These are phyloP conservation scores for Hartigia nigra DNA, from an alignment of 2,888 invertebrate genomes.

Conservation along the genomic window DNA sequence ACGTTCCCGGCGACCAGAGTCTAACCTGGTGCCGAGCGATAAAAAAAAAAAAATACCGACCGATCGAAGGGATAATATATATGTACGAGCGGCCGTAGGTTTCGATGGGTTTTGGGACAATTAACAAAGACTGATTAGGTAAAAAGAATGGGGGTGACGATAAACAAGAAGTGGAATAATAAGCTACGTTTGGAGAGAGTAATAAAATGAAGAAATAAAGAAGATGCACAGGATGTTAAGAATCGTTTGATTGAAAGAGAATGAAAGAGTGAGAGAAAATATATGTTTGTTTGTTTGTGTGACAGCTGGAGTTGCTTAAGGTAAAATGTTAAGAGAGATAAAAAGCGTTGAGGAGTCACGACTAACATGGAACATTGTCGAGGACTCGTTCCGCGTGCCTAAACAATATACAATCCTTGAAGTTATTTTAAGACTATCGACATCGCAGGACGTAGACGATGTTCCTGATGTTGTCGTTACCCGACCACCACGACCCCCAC, in stretches of 20 bases:
- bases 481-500: background rate
- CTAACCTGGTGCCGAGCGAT: background rate
- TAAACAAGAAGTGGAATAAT: background rate
- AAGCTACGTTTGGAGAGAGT: constrained; percentile 11
- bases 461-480: background rate
- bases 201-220: constrained; percentile 30
- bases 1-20: background rate
- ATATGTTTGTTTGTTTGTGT: background rate
- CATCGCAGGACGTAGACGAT: background rate
- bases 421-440: background rate
- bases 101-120: constrained; percentile 32
- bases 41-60: background rate
- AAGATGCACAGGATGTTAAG: constrained; percentile 5
- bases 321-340: background rate
- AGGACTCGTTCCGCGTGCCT: background rate
- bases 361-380: background rate
- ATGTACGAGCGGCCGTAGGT: background rate
- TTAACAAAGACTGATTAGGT: constrained; percentile 54
- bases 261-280: background rate
- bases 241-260: constrained; percentile 15
- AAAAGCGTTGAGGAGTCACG: background rate
- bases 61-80: background rate
- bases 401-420: background rate
- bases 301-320: background rate
- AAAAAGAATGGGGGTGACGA: constrained; percentile 28